These are phyloP conservation scores for Lordiphosa clarofinis DNA, from an alignment of 1,140 invertebrate genomes.

Conservation along the genomic window DNA sequence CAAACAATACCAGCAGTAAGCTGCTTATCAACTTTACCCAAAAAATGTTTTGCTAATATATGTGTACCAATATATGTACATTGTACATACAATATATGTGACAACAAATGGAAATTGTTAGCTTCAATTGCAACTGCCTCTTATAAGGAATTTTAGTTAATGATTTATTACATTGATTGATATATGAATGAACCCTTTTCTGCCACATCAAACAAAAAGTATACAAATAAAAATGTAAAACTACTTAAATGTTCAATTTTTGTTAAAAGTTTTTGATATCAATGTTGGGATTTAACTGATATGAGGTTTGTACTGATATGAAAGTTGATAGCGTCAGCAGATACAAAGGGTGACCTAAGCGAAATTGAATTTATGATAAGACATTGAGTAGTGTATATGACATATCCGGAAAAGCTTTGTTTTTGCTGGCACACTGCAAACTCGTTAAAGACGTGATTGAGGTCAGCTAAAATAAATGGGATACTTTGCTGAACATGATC, in stretches of 20 bases:
- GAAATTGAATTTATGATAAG: conserved; percentile 37
- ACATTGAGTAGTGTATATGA: conserved; percentile 17
- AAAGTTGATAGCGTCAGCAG: conserved; percentile 5
- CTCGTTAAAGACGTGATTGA: conserved; percentile 26
- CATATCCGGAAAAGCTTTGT: not conserved
- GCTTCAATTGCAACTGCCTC: too few relatives aligned
- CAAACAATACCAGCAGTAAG: conserved; percentile 41
- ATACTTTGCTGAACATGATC: conserved; percentile 15
- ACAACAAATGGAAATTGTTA: not conserved
- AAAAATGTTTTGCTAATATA: conserved; percentile 37
- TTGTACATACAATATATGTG: conserved; percentile 5
- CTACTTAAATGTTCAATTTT: not conserved
- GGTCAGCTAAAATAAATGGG: conserved; percentile 12
- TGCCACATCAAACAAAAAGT: too few relatives aligned
- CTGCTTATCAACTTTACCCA: conserved; percentile 43
- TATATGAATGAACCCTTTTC: too few relatives aligned
- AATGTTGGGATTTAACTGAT: conserved; percentile 6
- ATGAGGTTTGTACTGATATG: not conserved
- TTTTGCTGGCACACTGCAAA: conserved; percentile 15
- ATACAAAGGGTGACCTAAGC: conserved; percentile 26
- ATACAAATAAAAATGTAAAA: too few relatives aligned
- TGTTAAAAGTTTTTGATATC: conserved; percentile 1
- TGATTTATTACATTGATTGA: too few relatives aligned
- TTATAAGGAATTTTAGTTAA: too few relatives aligned
- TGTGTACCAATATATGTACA: too few relatives aligned